phyloP scores from a whole-genome alignment of 2,888 invertebrate genomes.

The Drosophila paranaensis region DNA sequence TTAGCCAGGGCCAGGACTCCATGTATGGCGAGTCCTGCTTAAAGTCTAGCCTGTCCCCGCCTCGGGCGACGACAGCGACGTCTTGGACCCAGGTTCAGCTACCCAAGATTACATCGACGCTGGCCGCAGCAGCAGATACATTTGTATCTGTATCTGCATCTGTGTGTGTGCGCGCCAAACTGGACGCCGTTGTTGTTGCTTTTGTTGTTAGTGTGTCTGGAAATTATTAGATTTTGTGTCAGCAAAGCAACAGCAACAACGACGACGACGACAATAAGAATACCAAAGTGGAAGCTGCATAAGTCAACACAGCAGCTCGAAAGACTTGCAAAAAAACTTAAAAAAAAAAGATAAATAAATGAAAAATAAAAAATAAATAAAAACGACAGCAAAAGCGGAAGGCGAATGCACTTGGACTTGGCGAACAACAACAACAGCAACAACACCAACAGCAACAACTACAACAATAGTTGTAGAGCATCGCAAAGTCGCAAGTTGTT shows the following conservation, averaged over 20 bases:
- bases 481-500: slow-evolving; percentile 67
- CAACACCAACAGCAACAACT: slow-evolving; percentile 30
- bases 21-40: slow-evolving; percentile 58
- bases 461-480: slow-evolving; percentile 66
- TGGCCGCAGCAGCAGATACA: slow-evolving; percentile 48
- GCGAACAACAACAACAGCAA: slow-evolving; percentile 23
- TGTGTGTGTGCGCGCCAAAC: slow-evolving; percentile 47
- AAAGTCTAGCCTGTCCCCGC: neutral
- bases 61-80: neutral
- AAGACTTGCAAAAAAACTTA: slow-evolving; percentile 13
- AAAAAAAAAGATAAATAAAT: slow-evolving; percentile 32
- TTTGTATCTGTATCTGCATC: slow-evolving; percentile 50
- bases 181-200: slow-evolving; percentile 53
- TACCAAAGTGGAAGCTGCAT: slow-evolving; percentile 59
- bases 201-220: slow-evolving; percentile 45
- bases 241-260: slow-evolving; percentile 38
- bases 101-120: slow-evolving; percentile 42
- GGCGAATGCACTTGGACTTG: slow-evolving; percentile 72
- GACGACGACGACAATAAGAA: slow-evolving; percentile 39
- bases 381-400: slow-evolving; percentile 66
- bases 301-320: slow-evolving; percentile 58
- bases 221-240: slow-evolving; percentile 69
- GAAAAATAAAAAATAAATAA: slow-evolving; percentile 42
- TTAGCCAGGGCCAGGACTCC: slow-evolving; percentile 54
- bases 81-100: slow-evolving; percentile 44